Percentiles rank a stretch among this genome's conserved stretches.
Conservation (phyloP, 35 echinoderm and acorn worm species). For the Strongylocentrotus purpuratus region DNA sequence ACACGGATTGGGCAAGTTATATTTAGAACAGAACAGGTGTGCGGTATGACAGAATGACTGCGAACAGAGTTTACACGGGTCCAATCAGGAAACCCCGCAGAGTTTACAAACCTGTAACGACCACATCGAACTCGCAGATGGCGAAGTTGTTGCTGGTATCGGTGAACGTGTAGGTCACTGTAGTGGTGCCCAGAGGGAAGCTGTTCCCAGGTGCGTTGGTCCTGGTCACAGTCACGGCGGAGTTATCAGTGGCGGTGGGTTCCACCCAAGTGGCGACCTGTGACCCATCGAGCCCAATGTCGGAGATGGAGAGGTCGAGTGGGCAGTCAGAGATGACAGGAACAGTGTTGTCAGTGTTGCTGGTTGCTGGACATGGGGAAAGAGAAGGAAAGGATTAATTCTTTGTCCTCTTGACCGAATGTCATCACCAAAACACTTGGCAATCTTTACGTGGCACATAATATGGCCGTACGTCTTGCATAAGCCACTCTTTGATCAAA, state of each 20-base stretch:
- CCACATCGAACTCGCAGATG: constrained; percentile 39
- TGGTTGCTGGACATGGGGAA: background rate
- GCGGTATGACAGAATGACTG: background rate
- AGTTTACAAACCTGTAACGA: constrained; percentile 37
- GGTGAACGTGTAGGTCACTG: constrained; percentile 46
- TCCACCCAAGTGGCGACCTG: constrained; percentile 56
- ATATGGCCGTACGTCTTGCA: no score
- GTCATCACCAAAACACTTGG: no score
- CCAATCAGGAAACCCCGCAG: background rate
- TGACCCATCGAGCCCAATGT: background rate
- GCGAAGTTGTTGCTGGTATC: constrained; percentile 22
- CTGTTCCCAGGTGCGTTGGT: constrained; percentile 31
- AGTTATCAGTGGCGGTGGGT: constrained; percentile 72
- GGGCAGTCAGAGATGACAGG: constrained; percentile 65
- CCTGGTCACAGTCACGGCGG: constrained; percentile 20
- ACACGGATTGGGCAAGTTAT: background rate
- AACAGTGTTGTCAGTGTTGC: constrained; percentile 45
- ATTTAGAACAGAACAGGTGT: background rate
- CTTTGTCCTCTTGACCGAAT: background rate
- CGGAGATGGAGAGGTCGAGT: background rate
- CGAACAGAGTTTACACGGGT: background rate
- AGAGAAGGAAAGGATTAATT: background rate
- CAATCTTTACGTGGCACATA: no score
- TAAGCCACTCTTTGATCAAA: no score
- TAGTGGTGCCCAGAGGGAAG: constrained; percentile 35